Percentiles rank a stretch among this genome's conserved stretches.
Evolutionary conservation across 2,797 vertebrate genomes (phyloP).

Genomic region (Schizopygopsis malacanthus): DNA sequence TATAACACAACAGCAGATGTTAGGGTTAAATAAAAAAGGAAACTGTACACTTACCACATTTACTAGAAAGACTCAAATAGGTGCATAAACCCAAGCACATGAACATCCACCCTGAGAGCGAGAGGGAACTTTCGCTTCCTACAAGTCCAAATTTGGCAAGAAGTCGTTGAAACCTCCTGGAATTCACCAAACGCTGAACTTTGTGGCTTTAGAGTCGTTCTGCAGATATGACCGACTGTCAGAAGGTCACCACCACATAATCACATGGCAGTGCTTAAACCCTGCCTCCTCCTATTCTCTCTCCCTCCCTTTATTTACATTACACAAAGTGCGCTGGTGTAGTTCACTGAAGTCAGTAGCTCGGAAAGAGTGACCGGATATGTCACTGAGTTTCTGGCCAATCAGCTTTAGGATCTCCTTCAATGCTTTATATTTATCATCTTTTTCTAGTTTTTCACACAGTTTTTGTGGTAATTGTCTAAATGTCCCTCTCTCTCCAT

Average conservation of each 20-base stretch:
- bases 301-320: slow-evolving; percentile 37
- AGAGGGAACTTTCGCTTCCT: background rate
- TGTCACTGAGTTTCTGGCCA: background rate
- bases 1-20: slow-evolving; percentile 9
- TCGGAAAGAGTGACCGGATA: slow-evolving; percentile 23
- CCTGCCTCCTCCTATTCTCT: slow-evolving; percentile 25
- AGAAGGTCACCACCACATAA: slow-evolving; percentile 60
- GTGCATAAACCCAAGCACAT: slow-evolving; percentile 25
- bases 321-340: slow-evolving; percentile 15
- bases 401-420: background rate
- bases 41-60: slow-evolving; percentile 45
- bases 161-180: slow-evolving; percentile 2
- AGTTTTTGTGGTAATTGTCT: background rate
- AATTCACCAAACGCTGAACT: slow-evolving; percentile 50
- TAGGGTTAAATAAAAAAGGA: background rate
- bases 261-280: slow-evolving; percentile 68
- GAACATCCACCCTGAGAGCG: background rate
- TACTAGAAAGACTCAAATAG: slow-evolving; percentile 18
- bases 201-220: slow-evolving; percentile 40
- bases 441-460: background rate
- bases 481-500: background rate
- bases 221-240: slow-evolving; percentile 51
- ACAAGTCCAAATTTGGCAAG: slow-evolving; percentile 26
- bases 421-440: background rate
- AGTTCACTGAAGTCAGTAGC: slow-evolving; percentile 28